phyloP scores from a whole-genome alignment of 2,888 invertebrate species.

The Cephus sareptanus region DNA sequence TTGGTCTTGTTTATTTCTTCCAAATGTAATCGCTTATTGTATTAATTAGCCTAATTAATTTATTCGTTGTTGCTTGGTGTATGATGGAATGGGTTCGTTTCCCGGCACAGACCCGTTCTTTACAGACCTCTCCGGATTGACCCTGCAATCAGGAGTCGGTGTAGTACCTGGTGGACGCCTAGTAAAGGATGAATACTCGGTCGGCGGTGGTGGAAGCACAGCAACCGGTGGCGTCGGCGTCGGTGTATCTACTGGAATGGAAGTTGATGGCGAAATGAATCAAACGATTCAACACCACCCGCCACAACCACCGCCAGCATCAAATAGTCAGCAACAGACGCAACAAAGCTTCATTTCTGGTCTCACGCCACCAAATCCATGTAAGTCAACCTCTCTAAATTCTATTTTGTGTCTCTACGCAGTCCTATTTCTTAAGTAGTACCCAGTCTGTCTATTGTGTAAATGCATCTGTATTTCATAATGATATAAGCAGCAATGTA shows the following conservation, averaged over 20 bases:
- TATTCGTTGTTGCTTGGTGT: slow-evolving; percentile 64
- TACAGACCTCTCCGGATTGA: slow-evolving; percentile 90
- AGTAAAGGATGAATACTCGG: slow-evolving; percentile 93
- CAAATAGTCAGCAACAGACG: slow-evolving; percentile 65
- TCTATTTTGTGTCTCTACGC: background rate
- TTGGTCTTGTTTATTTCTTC: slow-evolving; percentile 21
- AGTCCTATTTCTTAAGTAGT: slow-evolving; percentile 3
- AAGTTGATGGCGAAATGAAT: slow-evolving; percentile 73
- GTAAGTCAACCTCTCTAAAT: slow-evolving; percentile 36
- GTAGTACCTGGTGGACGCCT: slow-evolving; percentile 76
- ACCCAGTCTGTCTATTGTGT: background rate
- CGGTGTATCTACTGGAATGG: slow-evolving; percentile 68
- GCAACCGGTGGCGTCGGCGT: slow-evolving; percentile 65
- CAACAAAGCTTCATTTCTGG: slow-evolving; percentile 59
- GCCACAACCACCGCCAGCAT: slow-evolving; percentile 65
- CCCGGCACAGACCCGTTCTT: slow-evolving; percentile 66
- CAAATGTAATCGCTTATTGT: slow-evolving; percentile 30
- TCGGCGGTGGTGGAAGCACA: slow-evolving; percentile 72
- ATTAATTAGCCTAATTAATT: slow-evolving; percentile 48
- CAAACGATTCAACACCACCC: slow-evolving; percentile 81
- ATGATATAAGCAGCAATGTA: background rate
- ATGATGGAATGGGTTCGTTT: slow-evolving; percentile 63
- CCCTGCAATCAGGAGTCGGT: slow-evolving; percentile 79
- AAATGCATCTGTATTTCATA: background rate
- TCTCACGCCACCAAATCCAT: slow-evolving; percentile 53